Evolutionary conservation across 2,888 invertebrate species (phyloP).

Genomic region (Synergus gifuensis): DNA sequence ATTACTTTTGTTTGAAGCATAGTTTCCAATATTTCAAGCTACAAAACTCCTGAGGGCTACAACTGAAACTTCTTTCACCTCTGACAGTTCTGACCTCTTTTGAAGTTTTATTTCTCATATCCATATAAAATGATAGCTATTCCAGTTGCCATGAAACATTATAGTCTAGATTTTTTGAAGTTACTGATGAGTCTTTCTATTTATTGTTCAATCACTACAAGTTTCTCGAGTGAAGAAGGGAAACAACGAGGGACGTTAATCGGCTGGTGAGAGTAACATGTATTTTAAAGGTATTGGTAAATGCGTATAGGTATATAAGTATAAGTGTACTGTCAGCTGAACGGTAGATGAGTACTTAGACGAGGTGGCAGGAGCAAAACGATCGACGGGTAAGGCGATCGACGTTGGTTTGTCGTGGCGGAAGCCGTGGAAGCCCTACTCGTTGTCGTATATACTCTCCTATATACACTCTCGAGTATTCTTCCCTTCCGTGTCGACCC

Average conservation of each 20-base stretch:
- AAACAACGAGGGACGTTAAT: conserved; percentile 39
- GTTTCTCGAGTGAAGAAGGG: conserved; percentile 31
- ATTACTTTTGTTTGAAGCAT: background rate
- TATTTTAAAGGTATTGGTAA: conserved; percentile 32
- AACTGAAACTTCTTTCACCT: too few relatives aligned
- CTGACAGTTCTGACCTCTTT: too few relatives aligned
- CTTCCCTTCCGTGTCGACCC: conserved; percentile 32
- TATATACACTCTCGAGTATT: conserved; percentile 48
- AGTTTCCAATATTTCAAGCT: too few relatives aligned
- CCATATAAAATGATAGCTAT: too few relatives aligned
- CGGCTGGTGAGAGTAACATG: conserved; percentile 39
- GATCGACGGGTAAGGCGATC: conserved; percentile 77
- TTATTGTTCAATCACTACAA: conserved; percentile 36
- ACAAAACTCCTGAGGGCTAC: too few relatives aligned
- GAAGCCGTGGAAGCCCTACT: conserved; percentile 76
- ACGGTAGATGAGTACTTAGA: conserved; percentile 67
- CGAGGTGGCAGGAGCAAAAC: conserved; percentile 73
- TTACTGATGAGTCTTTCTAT: conserved; percentile 14
- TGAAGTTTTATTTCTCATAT: too few relatives aligned
- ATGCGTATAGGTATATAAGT: conserved; percentile 33
- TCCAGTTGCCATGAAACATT: too few relatives aligned
- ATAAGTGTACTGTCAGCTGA: conserved; percentile 42
- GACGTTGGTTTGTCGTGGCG: conserved; percentile 77
- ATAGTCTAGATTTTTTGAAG: background rate
- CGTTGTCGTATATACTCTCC: conserved; percentile 52